phyloP scores from a whole-genome alignment of 1,140 invertebrate genomes.

The Acarapis woodi region DNA sequence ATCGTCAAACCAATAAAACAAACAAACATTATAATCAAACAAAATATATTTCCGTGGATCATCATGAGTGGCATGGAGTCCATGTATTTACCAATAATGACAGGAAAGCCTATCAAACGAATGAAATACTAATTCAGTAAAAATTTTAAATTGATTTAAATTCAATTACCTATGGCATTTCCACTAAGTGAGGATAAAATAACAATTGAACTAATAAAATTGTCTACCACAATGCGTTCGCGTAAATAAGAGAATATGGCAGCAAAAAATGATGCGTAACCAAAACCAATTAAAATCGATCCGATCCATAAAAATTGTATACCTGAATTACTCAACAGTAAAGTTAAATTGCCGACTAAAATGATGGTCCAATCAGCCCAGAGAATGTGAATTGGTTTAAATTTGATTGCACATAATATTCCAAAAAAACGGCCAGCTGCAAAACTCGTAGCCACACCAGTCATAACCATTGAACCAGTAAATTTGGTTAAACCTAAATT shows the following conservation, averaged over 20 bases:
- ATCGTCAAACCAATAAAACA: neutral
- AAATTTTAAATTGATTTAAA: too few species aligned
- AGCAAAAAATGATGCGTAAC: slow-evolving; percentile 4
- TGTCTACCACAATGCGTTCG: slow-evolving; percentile 3
- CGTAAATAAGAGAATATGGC: slow-evolving; percentile 3
- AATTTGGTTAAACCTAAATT: neutral
- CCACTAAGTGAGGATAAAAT: neutral
- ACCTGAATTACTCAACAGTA: neutral
- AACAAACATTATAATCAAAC: neutral
- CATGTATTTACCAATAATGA: neutral
- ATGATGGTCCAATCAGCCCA: neutral
- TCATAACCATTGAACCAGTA: neutral
- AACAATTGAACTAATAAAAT: slow-evolving; percentile 2
- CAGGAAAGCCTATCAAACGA: too few species aligned
- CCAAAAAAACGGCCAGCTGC: neutral
- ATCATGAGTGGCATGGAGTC: neutral
- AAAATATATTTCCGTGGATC: neutral
- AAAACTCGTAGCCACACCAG: slow-evolving; percentile 3
- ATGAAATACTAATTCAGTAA: too few species aligned
- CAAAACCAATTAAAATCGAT: slow-evolving; percentile 2
- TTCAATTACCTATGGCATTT: neutral
- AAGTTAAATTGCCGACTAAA: neutral
- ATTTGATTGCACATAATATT: slow-evolving; percentile 4
- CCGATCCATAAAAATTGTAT: slow-evolving; percentile 1
- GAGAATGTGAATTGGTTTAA: neutral